Evolutionary conservation across 2,888 invertebrate genomes (phyloP), one percentile per base, ranked within the genome.

Genomic region (Drosophila eohydei): DNA sequence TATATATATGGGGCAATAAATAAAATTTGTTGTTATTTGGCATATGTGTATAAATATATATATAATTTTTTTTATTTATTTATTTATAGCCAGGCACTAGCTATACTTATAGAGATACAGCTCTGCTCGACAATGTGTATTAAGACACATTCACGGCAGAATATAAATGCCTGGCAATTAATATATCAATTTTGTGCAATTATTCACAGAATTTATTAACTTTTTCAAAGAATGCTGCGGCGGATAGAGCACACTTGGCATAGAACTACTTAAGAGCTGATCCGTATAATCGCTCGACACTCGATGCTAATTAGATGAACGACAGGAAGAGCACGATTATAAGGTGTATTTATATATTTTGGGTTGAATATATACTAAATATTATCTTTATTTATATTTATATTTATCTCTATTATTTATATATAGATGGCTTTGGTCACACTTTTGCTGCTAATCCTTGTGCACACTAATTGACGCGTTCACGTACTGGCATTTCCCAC

Each of bases 1-100:
- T 62, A 34, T 62, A 71, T 88, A 66, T 78, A 66, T 90, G 76
- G 74, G 74, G 88, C 72, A 90, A 88, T 88, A 90, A 88, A 88
- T 88, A 86, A 86, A 88, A 89, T 78, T 90, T 88, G 86, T 90
- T 90, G 90, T 90, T 90, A 79, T 83, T 73, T 65, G 41, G 56
- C 62, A 66, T 66, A 83, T 69, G 59, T 78, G 46, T 67, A 51
- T 74, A 74, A 21, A 54, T 40, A 54, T 71, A 38, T n/a, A 38
- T 86, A 76, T 72, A 28, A 63, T 36, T 66, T 28, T 71, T 77
- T 81, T 78, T 74, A 79, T 82, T 82, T 90, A 78, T 79, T 75
- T 90, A 90, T 86, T 90, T 90, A 86, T 85, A 90, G 90, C 74
- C 67, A 78, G 82, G 82, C 88, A 88, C 85, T 84, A 83, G 78